Conservation (phyloP, 2,797 vertebrate genomes). For the Crenuchus spilurus region DNA sequence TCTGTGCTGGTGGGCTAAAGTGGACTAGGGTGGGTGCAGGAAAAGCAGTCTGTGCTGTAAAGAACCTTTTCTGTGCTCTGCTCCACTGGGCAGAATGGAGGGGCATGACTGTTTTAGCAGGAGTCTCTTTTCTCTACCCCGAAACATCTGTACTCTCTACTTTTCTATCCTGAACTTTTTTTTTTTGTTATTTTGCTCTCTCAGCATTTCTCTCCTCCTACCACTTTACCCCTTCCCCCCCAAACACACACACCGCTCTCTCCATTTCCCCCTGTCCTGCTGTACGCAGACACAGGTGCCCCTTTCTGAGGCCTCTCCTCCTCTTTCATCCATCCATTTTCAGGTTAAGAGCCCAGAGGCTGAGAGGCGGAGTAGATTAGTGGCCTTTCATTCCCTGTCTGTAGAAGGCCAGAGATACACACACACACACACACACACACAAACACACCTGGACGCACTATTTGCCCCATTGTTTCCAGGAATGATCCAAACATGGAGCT, state of each 20-base stretch:
- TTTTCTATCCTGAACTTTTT: constrained; percentile 39
- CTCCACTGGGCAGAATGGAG: constrained; percentile 41
- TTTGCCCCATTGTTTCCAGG: not conserved
- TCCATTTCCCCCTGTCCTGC: constrained; percentile 61
- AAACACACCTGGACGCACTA: not conserved
- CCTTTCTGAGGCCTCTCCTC: constrained; percentile 54
- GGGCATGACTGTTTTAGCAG: constrained; percentile 32
- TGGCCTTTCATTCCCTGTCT: constrained; percentile 58
- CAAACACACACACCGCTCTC: constrained; percentile 50
- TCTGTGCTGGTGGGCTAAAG: not conserved
- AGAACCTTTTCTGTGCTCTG: constrained; percentile 13
- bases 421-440: not conserved
- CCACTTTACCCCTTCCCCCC: not conserved
- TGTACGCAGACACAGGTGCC: constrained; percentile 69
- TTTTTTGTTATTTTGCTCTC: constrained; percentile 46
- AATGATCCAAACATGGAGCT: not conserved
- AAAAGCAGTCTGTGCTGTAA: not conserved
- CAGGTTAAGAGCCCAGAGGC: constrained; percentile 68
- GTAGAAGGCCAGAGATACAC: constrained; percentile 59
- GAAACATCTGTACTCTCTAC: not conserved
- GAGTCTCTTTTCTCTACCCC: not conserved
- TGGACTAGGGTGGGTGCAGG: constrained; percentile 4
- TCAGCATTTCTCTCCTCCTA: constrained; percentile 48
- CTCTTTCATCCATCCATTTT: constrained; percentile 59
- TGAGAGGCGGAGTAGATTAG: constrained; percentile 73